These are phyloP conservation scores for Drosophila simulans DNA, from an alignment of 1,140 invertebrate species.

Conservation along the genomic window DNA sequence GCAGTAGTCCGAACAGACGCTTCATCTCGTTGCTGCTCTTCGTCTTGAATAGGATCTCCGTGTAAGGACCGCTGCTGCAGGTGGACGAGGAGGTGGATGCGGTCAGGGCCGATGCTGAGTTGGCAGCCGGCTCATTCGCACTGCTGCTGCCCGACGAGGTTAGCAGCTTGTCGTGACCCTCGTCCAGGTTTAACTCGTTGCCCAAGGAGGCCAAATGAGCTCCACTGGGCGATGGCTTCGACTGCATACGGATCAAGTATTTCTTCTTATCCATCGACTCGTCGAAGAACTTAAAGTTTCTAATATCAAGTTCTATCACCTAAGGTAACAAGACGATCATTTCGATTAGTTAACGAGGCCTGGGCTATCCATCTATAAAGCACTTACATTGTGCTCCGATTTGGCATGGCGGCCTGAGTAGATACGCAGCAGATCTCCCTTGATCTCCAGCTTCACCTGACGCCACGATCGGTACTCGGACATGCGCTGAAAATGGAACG, in stretches of 20 bases:
- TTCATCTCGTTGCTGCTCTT: slow-evolving; percentile 82
- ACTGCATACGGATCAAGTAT: slow-evolving; percentile 82
- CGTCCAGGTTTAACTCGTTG: slow-evolving; percentile 78
- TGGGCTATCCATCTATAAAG: neutral
- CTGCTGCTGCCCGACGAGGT: slow-evolving; percentile 70
- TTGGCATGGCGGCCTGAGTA: slow-evolving; percentile 77
- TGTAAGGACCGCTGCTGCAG: slow-evolving; percentile 61
- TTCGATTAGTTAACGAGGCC: too few relatives aligned
- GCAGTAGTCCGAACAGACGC: slow-evolving; percentile 74
- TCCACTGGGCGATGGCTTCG: slow-evolving; percentile 66
- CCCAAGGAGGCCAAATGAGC: slow-evolving; percentile 71
- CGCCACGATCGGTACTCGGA: slow-evolving; percentile 84
- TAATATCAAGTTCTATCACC: slow-evolving; percentile 84
- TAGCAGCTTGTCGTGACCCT: slow-evolving; percentile 58
- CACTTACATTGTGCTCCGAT: slow-evolving; percentile 78
- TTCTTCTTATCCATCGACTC: slow-evolving; percentile 83
- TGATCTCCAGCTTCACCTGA: slow-evolving; percentile 82
- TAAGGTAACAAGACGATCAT: slow-evolving; percentile 7
- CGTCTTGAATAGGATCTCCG: slow-evolving; percentile 80
- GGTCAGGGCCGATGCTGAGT: slow-evolving; percentile 32
- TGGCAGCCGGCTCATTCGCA: slow-evolving; percentile 46
- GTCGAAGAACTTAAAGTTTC: slow-evolving; percentile 83
- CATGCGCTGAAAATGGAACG: slow-evolving; percentile 59
- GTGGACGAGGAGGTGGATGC: slow-evolving; percentile 31
- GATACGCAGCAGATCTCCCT: slow-evolving; percentile 79